These are phyloP conservation scores for Seriola dumerili DNA, from an alignment of 2,113 vertebrate species.

Conservation along the genomic window DNA sequence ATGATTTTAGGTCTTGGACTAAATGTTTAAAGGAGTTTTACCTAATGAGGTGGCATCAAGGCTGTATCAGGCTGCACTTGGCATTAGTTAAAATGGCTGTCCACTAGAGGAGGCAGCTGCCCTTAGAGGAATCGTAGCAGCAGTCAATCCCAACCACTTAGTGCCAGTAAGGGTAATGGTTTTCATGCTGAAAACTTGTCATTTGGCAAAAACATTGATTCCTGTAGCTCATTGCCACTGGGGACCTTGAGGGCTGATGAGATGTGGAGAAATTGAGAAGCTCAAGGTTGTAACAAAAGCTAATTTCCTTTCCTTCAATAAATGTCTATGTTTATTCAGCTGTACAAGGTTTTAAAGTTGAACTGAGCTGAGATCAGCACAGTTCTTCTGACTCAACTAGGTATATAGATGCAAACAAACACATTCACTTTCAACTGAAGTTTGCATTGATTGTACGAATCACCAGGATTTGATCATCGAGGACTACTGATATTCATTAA, in stretches of 20 bases:
- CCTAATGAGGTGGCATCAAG: conserved; percentile 64
- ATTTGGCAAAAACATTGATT: conserved; percentile 56
- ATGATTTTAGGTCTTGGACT: conserved; percentile 17
- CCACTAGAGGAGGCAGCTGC: conserved; percentile 48
- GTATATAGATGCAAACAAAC: conserved; percentile 6
- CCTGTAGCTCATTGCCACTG: conserved; percentile 17
- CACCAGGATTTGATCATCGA: neutral
- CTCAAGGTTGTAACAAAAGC: conserved; percentile 50
- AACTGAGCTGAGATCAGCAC: conserved; percentile 7
- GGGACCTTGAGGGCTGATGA: conserved; percentile 50
- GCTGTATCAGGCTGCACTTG: conserved; percentile 46
- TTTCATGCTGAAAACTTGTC: conserved; percentile 48
- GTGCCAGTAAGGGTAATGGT: conserved; percentile 52
- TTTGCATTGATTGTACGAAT: conserved; percentile 3
- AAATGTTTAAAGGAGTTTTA: conserved; percentile 41
- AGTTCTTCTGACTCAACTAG: neutral
- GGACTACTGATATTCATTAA: neutral
- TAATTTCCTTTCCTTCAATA: conserved; percentile 46
- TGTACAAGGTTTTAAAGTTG: neutral
- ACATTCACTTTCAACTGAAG: conserved; percentile 1
- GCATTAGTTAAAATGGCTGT: conserved; percentile 53
- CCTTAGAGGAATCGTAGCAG: conserved; percentile 55
- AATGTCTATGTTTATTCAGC: conserved; percentile 19
- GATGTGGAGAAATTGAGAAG: conserved; percentile 46
- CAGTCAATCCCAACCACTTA: conserved; percentile 52